phyloP scores from a whole-genome alignment of 1,140 invertebrate genomes.

The Gonatopus flavifemur region DNA sequence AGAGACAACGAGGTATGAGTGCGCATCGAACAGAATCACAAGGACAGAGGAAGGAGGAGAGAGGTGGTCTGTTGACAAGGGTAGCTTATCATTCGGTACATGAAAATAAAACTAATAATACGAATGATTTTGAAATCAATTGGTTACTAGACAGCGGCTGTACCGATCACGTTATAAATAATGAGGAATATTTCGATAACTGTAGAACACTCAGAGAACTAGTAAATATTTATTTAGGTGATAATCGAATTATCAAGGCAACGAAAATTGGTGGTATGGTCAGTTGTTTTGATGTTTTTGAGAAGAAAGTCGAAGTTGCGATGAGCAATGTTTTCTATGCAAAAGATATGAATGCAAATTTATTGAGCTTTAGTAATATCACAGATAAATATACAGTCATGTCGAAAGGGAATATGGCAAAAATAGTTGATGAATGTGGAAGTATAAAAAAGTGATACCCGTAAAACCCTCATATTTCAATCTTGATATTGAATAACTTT shows the following conservation, averaged over 20 bases:
- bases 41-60: background rate
- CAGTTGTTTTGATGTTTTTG: slow-evolving; percentile 10
- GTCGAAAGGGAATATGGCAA: background rate
- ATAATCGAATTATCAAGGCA: slow-evolving; percentile 6
- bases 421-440: slow-evolving; percentile 14
- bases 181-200: background rate
- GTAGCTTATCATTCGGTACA: background rate
- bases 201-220: background rate
- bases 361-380: slow-evolving; percentile 12
- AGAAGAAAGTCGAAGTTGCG: slow-evolving; percentile 3
- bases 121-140: background rate
- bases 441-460: too few relatives aligned
- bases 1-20: background rate
- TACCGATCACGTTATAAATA: too few relatives aligned
- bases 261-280: slow-evolving; percentile 7
- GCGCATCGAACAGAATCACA: too few relatives aligned
- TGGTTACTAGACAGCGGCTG: background rate
- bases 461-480: too few relatives aligned
- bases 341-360: slow-evolving; percentile 12
- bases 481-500: too few relatives aligned
- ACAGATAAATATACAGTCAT: slow-evolving; percentile 5
- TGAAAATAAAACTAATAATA: too few relatives aligned
- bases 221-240: slow-evolving; percentile 6
- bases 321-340: slow-evolving; percentile 12
- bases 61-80: slow-evolving; percentile 1